A percentile compares a stretch with the other conserved stretches of the same genome.
Evolutionary conservation across 2,888 invertebrate species (phyloP).

Genomic region (Lypha dubia): DNA sequence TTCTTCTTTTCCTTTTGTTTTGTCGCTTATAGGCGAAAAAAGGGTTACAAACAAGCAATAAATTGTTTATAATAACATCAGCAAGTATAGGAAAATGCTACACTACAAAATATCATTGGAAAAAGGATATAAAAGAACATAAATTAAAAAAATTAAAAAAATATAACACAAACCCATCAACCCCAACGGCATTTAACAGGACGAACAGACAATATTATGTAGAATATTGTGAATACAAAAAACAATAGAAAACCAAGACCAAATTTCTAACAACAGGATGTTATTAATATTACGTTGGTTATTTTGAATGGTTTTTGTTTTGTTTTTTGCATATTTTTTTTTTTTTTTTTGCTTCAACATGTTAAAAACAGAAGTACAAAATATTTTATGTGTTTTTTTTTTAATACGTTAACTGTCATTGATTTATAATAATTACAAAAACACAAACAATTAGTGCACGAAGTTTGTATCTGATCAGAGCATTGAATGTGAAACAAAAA

Average conservation of each 20-base stretch:
- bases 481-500: conserved; percentile 8
- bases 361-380: conserved; percentile 40
- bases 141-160: neutral
- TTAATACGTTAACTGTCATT: conserved; percentile 40
- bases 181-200: conserved; percentile 44
- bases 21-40: conserved; percentile 12
- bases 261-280: conserved; percentile 19
- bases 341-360: conserved; percentile 14
- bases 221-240: conserved; percentile 13
- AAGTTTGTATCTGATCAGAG: neutral
- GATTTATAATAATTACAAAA: conserved; percentile 67
- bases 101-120: neutral
- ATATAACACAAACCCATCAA: conserved; percentile 45
- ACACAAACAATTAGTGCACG: conserved; percentile 22
- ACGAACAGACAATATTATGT: conserved; percentile 3
- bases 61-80: conserved; percentile 48
- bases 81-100: conserved; percentile 19
- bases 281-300: neutral
- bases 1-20: neutral
- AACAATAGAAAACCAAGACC: neutral
- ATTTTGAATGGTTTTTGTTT: conserved; percentile 1
- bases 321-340: neutral
- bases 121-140: too few species aligned
- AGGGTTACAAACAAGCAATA: conserved; percentile 50
- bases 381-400: conserved; percentile 4